Base-by-base conservation (phyloP, 1,140 invertebrate genomes). In the Bombus haemorrhoidalis region DNA sequence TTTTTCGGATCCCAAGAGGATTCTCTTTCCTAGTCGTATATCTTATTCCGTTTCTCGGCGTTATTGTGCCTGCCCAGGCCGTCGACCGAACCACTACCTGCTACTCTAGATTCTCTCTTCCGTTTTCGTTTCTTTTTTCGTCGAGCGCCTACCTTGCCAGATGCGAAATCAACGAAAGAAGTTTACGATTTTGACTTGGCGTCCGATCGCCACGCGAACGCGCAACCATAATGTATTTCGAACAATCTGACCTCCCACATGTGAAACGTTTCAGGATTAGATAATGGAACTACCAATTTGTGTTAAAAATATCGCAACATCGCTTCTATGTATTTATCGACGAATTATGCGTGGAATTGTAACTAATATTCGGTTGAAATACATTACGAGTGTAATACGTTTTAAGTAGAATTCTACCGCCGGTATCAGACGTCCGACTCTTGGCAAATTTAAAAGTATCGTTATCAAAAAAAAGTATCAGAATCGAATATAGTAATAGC, bases 61-160 rank as follows among this genome's bases (percentile, higher is more conserved):
- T 85, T 84, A 91, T 91, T 89, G 90, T 91, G 78, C 78, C 66
- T 62, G 66, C n/a, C 66, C 83, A 59, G 86, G 84, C 77, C 77
- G 86, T 86, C 86, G 88, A 87, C 88, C 88, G 86, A 62, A 68
- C 89, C 87, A 86, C 91, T 93, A 93, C 92, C 92, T 93, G 92
- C 92, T 91, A 90, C 87, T 91, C 92, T 62, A 92, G 86, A 90
- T 90, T 90, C 83, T 32, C 86, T 84, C 86, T 80, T 91, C 81
- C 86, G 80, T 85, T 90, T 89, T 78, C 90, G 78, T 87, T 86
- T 84, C 66, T 83, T 79, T 85, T 62, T 86, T 57, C 47, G 34
- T 53, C 41, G 18, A 28, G 43, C 32, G 4, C 39, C 39, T 15
- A 10, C 39, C 57, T 28, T 0, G 0, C n/a, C 72, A 12, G 43